These are phyloP conservation scores for Nasonovia ribisnigri DNA, from an alignment of 2,888 invertebrate species.

Conservation along the genomic window DNA sequence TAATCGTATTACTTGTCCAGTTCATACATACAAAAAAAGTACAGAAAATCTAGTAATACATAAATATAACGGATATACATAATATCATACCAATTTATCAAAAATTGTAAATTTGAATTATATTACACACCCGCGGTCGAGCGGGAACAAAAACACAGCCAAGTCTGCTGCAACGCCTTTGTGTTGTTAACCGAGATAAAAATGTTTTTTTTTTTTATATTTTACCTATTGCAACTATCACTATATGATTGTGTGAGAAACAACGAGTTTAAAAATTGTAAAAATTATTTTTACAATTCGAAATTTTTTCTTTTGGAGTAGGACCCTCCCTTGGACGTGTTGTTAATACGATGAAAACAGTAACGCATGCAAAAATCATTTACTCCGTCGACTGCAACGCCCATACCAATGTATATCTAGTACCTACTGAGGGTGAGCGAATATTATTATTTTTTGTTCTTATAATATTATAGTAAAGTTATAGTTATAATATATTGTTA, in stretches of 20 bases:
- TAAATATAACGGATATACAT: background rate
- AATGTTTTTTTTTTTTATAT: background rate
- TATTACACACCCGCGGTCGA: background rate
- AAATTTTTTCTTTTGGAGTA: background rate
- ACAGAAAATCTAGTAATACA: background rate
- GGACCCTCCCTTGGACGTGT: background rate
- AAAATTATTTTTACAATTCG: background rate
- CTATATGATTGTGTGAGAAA: background rate
- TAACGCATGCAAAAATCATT: background rate
- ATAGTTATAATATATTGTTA: conserved; percentile 10
- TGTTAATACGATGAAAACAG: background rate
- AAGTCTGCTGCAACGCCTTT: background rate
- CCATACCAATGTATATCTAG: background rate
- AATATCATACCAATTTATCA: too few relatives aligned
- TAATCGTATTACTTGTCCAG: background rate
- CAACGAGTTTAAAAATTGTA: background rate
- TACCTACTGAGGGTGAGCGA: background rate
- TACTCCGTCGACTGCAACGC: background rate
- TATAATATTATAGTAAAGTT: background rate
- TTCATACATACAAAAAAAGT: background rate
- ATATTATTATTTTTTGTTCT: background rate
- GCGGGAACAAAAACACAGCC: background rate
- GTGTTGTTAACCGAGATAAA: background rate
- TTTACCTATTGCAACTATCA: background rate
- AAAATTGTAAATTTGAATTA: background rate